phyloP scores from a whole-genome alignment of 2,797 vertebrate species.

The Pseudomugil gertrudae region DNA sequence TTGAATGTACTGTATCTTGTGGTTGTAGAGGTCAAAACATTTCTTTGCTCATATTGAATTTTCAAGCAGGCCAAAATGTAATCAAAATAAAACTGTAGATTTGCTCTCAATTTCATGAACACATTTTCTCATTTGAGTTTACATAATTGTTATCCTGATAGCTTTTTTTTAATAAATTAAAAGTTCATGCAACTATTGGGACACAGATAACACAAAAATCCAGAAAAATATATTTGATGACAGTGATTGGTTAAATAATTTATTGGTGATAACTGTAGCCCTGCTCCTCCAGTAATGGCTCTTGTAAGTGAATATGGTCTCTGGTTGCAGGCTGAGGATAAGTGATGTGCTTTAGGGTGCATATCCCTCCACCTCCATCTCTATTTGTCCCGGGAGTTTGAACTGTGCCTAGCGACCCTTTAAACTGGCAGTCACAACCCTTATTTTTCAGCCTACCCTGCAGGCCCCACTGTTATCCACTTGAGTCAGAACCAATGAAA shows the following conservation, averaged over 20 bases:
- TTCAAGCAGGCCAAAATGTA: not conserved
- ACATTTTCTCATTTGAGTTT: not conserved
- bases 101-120: not conserved
- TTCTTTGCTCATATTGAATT: too few relatives aligned
- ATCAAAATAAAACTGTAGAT: not conserved
- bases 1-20: too few relatives aligned
- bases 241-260: not conserved
- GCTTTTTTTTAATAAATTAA: not conserved
- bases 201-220: not conserved
- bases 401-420: slow-evolving; percentile 15
- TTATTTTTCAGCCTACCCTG: slow-evolving; percentile 25
- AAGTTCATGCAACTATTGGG: not conserved
- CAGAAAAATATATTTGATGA: not conserved
- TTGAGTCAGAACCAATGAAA: slow-evolving; percentile 17
- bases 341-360: slow-evolving; percentile 29
- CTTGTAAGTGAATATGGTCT: slow-evolving; percentile 1
- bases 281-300: not conserved
- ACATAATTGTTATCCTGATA: not conserved
- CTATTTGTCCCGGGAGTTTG: slow-evolving; percentile 31
- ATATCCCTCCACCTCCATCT: slow-evolving; percentile 27
- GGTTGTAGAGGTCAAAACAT: too few relatives aligned
- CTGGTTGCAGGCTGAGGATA: slow-evolving; percentile 27
- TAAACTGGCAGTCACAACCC: not conserved
- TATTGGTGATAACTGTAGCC: slow-evolving; percentile 5
- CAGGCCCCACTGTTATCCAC: slow-evolving; percentile 11